Conservation (phyloP, 2,888 invertebrate species). For the Therioaphis trifolii region DNA sequence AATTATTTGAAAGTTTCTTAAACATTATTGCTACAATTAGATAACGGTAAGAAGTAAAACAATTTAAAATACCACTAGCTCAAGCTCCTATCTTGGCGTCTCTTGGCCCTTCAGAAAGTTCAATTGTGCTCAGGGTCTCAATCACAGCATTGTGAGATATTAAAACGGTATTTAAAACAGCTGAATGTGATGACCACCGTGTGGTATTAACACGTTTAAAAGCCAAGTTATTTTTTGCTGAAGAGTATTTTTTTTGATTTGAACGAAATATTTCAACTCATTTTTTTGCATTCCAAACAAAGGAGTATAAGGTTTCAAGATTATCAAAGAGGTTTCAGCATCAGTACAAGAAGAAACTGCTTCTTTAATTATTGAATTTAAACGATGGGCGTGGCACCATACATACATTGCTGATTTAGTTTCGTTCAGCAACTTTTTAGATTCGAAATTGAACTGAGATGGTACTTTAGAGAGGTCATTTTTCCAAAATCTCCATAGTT, state of each 20-base stretch:
- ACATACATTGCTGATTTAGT: constrained; percentile 23
- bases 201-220: constrained; percentile 17
- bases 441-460: too few relatives aligned
- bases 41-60: constrained; percentile 13
- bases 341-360: constrained; percentile 15
- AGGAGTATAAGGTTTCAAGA: constrained; percentile 13
- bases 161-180: constrained; percentile 18
- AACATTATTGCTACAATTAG: constrained; percentile 23
- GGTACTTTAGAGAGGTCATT: too few relatives aligned
- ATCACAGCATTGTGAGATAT: constrained; percentile 6
- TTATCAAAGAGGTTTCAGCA: constrained; percentile 20
- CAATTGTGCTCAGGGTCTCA: constrained; percentile 11
- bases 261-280: constrained; percentile 21
- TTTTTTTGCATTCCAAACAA: constrained; percentile 16
- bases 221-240: constrained; percentile 10
- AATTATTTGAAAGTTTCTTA: constrained; percentile 26
- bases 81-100: background rate
- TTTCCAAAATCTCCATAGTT: too few relatives aligned
- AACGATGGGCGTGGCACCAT: too few relatives aligned
- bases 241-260: constrained; percentile 19
- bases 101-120: constrained; percentile 11
- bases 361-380: constrained; percentile 17
- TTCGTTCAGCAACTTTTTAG: too few relatives aligned
- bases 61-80: constrained; percentile 17
- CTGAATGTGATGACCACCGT: constrained; percentile 16